A percentile compares a stretch with the other conserved stretches of the same genome.
Evolutionary conservation across 2,888 invertebrate genomes (phyloP).

Genomic region (Standfussiana lucernea): DNA sequence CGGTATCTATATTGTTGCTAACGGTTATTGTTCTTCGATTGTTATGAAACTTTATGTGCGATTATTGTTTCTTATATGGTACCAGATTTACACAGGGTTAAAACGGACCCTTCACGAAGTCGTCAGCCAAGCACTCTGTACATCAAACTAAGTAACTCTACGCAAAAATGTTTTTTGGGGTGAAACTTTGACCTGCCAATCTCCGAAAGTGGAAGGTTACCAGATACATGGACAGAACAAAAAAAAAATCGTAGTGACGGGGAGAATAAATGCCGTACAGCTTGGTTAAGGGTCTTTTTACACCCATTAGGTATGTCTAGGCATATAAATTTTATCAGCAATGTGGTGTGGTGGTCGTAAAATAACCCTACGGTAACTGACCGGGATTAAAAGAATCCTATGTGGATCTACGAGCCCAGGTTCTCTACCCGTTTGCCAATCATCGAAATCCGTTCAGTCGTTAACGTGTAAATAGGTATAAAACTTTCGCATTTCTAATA

Average conservation of each 20-base stretch:
- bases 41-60: background rate
- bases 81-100: too few relatives aligned
- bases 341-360: background rate
- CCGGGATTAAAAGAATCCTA: background rate
- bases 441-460: background rate
- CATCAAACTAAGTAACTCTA: too few relatives aligned
- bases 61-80: constrained; percentile 4
- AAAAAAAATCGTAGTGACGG: too few relatives aligned
- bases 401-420: background rate
- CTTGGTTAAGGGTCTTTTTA: too few relatives aligned
- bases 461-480: background rate
- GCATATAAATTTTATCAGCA: background rate
- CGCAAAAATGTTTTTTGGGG: too few relatives aligned
- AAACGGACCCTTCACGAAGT: too few relatives aligned
- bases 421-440: background rate
- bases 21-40: background rate
- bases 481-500: background rate
- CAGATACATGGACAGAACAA: too few relatives aligned
- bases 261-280: too few relatives aligned
- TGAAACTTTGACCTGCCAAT: too few relatives aligned
- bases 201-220: too few relatives aligned
- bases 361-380: background rate
- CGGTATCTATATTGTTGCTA: background rate
- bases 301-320: too few relatives aligned
- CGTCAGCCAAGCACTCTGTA: too few relatives aligned